Evolutionary conservation across 2,797 vertebrate genomes (phyloP), one percentile per base, ranked within the genome.

Genomic region (Microctenopoma steveboyesi): DNA sequence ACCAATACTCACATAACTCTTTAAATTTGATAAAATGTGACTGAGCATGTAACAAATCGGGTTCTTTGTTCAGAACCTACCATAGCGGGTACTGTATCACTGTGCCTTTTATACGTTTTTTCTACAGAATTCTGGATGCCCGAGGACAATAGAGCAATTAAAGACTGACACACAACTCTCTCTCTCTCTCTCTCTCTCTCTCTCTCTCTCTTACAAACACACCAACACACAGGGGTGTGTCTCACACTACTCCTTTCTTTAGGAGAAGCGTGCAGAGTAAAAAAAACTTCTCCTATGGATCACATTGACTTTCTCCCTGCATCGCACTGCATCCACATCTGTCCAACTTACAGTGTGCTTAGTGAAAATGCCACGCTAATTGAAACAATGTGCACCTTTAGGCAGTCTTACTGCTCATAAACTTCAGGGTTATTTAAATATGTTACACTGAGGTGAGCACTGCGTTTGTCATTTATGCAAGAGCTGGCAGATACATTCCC

Each of bases 401-500:
- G 48, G 30, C 15, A n/a, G 51, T 52, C 39, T 45, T 51, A 53
- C 13, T 16, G 45, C 45, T 64, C 63, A 73, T 82, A 69, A 45
- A 82, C 69, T 61, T 68, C 11, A 25, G 14, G 4, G 64, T 67
- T 71, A 64, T 78, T 82, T 60, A 69, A 78, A 81, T 80, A 68
- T 50, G 55, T 64, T 53, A 11, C 28, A 46, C 43, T 43, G 47
- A 78, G 51, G 40, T 65, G 79, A 76, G 64, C 46, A 45, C 51
- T 77, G 56, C 33, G 42, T 73, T 76, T 72, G 74, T 83, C 84
- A 79, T 67, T 64, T 80, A 40, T 71, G 58, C 71, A 64, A 64
- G 40, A 72, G 48, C 27, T 79, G 68, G 56, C 79, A 77, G 59
- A 77, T 69, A 64, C 15, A 42, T 69, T 75, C 25, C 22, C 43